A percentile compares a stretch with the other conserved stretches of the same genome.
phyloP scores from a whole-genome alignment of 2,888 invertebrate species.

The Lepidocyrtinus sp. region DNA sequence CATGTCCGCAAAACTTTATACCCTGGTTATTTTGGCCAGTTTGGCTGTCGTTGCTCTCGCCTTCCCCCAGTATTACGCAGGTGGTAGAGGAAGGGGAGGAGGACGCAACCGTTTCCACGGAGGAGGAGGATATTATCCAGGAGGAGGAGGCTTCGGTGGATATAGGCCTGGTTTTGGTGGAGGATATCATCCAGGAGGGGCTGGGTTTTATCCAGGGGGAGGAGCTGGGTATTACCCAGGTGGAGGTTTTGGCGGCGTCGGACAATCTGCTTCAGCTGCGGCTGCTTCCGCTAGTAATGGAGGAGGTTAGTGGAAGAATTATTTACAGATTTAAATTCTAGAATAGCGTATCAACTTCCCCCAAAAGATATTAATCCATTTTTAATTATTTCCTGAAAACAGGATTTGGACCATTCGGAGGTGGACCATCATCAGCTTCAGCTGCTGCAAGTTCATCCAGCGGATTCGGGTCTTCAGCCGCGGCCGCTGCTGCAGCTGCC shows the following conservation, averaged over 20 bases:
- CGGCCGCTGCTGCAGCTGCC: constrained; percentile 51
- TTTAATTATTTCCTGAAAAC: background rate
- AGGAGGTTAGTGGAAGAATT: constrained; percentile 41
- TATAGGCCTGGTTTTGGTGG: constrained; percentile 25
- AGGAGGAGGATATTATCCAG: constrained; percentile 39
- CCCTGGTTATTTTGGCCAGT: constrained; percentile 35
- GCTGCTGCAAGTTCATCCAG: constrained; percentile 35
- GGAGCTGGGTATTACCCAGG: constrained; percentile 34
- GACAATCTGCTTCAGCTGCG: constrained; percentile 41
- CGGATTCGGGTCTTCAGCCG: constrained; percentile 37
- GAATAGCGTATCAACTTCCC: background rate
- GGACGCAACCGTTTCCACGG: constrained; percentile 38
- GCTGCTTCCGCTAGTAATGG: constrained; percentile 55
- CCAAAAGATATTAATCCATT: background rate
- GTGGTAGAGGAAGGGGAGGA: constrained; percentile 30
- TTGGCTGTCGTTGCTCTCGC: constrained; percentile 37
- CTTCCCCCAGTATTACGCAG: constrained; percentile 48
- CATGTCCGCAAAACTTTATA: constrained; percentile 25
- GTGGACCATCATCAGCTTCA: constrained; percentile 43
- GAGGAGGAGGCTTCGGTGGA: constrained; percentile 44
- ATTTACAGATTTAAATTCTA: background rate
- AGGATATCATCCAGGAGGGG: constrained; percentile 32
- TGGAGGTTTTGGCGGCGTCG: constrained; percentile 34
- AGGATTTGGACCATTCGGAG: constrained; percentile 7
- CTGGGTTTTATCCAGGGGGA: constrained; percentile 39